phyloP scores from a whole-genome alignment of 2,888 invertebrate genomes.

The Brachyopa scutellaris region DNA sequence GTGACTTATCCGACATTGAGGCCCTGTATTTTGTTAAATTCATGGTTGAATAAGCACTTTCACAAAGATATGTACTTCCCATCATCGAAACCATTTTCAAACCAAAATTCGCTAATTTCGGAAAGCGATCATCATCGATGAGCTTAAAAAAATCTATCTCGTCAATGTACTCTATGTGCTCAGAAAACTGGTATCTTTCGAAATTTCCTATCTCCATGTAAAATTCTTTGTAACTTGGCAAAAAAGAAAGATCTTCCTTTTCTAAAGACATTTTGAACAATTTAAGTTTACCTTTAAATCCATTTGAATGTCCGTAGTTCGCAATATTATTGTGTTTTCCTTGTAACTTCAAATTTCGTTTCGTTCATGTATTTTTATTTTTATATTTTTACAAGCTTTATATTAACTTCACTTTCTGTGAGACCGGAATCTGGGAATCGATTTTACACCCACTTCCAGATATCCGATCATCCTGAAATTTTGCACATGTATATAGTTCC shows the following conservation, averaged over 20 bases:
- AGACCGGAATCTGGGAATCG: too few species aligned
- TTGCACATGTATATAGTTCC: too few species aligned
- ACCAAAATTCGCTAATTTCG: neutral
- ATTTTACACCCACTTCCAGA: too few species aligned
- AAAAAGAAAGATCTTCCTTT: slow-evolving; percentile 6
- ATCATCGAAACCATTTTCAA: neutral
- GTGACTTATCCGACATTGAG: neutral
- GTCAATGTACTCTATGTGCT: slow-evolving; percentile 4
- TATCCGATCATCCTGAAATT: too few species aligned
- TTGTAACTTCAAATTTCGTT: slow-evolving; percentile 20
- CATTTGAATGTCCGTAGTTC: slow-evolving; percentile 13
- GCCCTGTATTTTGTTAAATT: neutral
- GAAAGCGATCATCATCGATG: neutral
- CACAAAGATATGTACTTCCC: neutral
- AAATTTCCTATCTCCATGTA: slow-evolving; percentile 16
- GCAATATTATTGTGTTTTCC: slow-evolving; percentile 14
- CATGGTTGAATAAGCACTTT: neutral
- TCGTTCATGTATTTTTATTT: slow-evolving; percentile 9
- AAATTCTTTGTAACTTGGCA: slow-evolving; percentile 12
- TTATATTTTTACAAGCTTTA: too few species aligned
- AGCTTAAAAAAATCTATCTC: slow-evolving; percentile 5
- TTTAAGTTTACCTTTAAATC: slow-evolving; percentile 6
- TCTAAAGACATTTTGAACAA: slow-evolving; percentile 14
- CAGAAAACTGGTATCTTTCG: slow-evolving; percentile 18
- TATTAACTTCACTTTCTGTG: too few species aligned